Percentiles rank a stretch among this genome's conserved stretches.
Evolutionary conservation across 2,888 invertebrate species (phyloP).

Genomic region (Lasioglossum malachurum): DNA sequence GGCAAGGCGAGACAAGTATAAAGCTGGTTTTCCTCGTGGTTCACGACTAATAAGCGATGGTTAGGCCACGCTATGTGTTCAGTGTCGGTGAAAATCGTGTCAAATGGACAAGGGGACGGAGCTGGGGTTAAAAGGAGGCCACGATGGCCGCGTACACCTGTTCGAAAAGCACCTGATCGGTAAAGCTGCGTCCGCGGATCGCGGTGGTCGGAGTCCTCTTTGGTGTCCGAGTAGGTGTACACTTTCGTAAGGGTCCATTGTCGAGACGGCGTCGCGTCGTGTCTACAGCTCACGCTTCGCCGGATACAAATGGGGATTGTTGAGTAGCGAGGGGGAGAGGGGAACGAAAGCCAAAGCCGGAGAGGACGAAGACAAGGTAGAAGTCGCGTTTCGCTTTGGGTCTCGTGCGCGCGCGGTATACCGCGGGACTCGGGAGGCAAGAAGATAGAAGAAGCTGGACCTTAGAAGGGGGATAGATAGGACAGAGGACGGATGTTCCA

Average conservation of each 20-base stretch:
- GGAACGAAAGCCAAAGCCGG: background rate
- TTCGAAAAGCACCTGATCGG: slow-evolving; percentile 51
- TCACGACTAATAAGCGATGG: background rate
- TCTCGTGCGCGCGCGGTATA: slow-evolving; percentile 26
- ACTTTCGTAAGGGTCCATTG: slow-evolving; percentile 66
- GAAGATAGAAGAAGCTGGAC: slow-evolving; percentile 37
- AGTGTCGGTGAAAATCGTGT: background rate
- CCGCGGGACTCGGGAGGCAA: slow-evolving; percentile 17
- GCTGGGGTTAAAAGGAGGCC: slow-evolving; percentile 39
- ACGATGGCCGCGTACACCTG: slow-evolving; percentile 50
- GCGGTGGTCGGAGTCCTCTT: slow-evolving; percentile 36
- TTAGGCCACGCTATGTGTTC: background rate
- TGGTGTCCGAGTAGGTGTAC: slow-evolving; percentile 62
- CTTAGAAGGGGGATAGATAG: background rate
- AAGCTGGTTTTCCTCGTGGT: background rate
- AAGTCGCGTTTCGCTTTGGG: slow-evolving; percentile 14
- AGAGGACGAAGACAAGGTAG: background rate
- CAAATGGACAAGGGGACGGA: background rate
- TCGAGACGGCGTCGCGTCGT: slow-evolving; percentile 72
- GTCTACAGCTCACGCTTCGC: slow-evolving; percentile 74
- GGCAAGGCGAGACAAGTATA: background rate
- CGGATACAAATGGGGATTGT: slow-evolving; percentile 63
- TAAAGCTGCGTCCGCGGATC: slow-evolving; percentile 47
- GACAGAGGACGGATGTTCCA: slow-evolving; percentile 2
- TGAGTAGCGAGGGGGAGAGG: background rate